These are phyloP conservation scores for Propithecus coquereli DNA, from an alignment of 2,113 vertebrate genomes.

Conservation along the genomic window DNA sequence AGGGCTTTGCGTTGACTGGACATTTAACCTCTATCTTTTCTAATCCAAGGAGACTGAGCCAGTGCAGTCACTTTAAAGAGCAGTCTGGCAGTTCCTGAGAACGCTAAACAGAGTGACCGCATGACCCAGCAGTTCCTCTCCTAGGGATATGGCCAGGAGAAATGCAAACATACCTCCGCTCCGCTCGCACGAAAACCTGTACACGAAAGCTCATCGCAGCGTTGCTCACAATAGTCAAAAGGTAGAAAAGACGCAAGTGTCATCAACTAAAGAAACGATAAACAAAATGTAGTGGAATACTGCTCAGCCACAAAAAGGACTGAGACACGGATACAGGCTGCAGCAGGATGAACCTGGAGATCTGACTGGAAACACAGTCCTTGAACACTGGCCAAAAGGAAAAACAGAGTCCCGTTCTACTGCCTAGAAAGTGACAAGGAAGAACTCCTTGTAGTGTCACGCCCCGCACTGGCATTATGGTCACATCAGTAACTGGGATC, in stretches of 20 bases:
- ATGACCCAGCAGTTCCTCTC: background rate
- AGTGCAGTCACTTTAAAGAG: background rate
- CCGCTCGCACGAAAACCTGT: background rate
- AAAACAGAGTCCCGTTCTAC: background rate
- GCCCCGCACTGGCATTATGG: background rate
- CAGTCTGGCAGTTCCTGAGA: background rate
- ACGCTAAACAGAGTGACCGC: background rate
- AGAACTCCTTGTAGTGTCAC: background rate
- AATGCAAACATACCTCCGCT: background rate
- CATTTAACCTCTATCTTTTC: background rate
- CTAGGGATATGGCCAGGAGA: background rate
- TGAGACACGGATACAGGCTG: accelerated
- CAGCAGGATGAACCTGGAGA: background rate
- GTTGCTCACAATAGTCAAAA: background rate
- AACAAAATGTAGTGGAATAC: background rate
- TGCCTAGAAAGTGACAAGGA: background rate
- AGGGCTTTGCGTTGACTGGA: background rate
- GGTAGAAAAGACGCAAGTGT: background rate
- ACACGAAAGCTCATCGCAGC: background rate
- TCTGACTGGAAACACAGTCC: background rate
- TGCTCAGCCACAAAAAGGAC: too few relatives aligned
- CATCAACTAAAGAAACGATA: background rate
- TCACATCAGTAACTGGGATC: background rate
- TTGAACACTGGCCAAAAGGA: background rate
- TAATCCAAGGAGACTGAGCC: background rate